phyloP scores from a whole-genome alignment of 1,140 invertebrate genomes.

The Trichonephila clavipes region DNA sequence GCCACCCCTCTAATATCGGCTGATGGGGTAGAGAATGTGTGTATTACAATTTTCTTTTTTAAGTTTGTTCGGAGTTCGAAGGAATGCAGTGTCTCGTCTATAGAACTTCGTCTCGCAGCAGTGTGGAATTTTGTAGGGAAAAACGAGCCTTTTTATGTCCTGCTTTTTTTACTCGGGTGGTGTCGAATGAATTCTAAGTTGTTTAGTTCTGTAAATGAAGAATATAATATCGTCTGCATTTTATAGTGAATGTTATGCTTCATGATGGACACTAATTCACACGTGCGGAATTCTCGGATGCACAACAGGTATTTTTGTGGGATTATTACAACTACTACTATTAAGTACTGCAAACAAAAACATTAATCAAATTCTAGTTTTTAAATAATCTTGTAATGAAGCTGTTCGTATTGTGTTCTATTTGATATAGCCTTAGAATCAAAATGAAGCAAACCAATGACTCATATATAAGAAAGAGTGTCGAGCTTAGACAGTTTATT shows the following conservation, averaged over 20 bases:
- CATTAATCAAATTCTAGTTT: too few species aligned
- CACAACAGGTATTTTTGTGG: constrained; percentile 9
- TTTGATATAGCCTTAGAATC: not conserved
- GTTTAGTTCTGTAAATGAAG: not conserved
- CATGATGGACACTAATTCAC: not conserved
- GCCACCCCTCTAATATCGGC: constrained; percentile 17
- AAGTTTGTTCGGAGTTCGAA: not conserved
- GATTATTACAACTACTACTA: not conserved
- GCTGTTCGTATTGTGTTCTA: not conserved
- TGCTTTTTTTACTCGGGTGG: too few species aligned
- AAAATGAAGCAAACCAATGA: constrained; percentile 62
- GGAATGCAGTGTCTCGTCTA: not conserved
- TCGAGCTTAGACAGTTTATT: constrained; percentile 25
- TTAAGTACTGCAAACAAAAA: too few species aligned
- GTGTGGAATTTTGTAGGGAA: not conserved
- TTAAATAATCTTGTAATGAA: not conserved
- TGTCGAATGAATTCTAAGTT: not conserved
- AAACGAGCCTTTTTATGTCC: not conserved
- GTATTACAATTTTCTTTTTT: not conserved
- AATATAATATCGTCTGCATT: not conserved
- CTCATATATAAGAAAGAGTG: not conserved
- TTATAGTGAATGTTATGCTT: not conserved
- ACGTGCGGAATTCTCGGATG: not conserved
- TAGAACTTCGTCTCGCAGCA: not conserved
- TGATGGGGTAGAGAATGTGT: constrained; percentile 9